phyloP scores from a whole-genome alignment of 2,888 invertebrate species.

The Bombyx huttoni region DNA sequence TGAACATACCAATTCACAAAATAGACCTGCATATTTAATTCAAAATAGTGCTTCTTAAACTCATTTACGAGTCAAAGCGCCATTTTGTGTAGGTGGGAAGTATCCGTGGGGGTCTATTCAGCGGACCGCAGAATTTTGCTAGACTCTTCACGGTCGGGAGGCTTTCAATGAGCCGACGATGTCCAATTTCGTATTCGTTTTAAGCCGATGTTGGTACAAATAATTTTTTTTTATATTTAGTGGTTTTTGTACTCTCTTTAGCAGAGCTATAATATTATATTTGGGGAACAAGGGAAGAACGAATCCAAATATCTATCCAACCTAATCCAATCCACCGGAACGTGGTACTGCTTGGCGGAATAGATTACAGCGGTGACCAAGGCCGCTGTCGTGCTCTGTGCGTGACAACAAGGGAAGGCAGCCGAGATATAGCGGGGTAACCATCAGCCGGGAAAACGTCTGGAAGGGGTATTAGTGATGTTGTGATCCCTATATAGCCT shows the following conservation, averaged over 20 bases:
- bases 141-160: not conserved
- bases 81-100: not conserved
- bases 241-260: not conserved
- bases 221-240: not conserved
- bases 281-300: too few relatives aligned
- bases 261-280: not conserved
- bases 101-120: not conserved
- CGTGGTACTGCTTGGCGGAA: too few relatives aligned
- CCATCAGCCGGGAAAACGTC: too few relatives aligned
- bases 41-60: not conserved
- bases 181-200: not conserved
- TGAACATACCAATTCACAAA: not conserved
- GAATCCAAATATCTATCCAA: too few relatives aligned
- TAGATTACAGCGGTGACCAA: too few relatives aligned
- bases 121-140: not conserved
- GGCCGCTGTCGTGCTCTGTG: too few relatives aligned
- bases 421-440: too few relatives aligned
- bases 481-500: too few relatives aligned
- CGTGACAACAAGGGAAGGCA: too few relatives aligned
- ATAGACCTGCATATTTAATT: not conserved
- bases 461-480: too few relatives aligned
- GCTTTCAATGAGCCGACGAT: not conserved
- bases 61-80: not conserved
- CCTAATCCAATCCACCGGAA: too few relatives aligned
- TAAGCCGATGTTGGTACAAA: not conserved